Evolutionary conservation across 1,140 invertebrate species (phyloP).

Genomic region (Drosophila watanabei): DNA sequence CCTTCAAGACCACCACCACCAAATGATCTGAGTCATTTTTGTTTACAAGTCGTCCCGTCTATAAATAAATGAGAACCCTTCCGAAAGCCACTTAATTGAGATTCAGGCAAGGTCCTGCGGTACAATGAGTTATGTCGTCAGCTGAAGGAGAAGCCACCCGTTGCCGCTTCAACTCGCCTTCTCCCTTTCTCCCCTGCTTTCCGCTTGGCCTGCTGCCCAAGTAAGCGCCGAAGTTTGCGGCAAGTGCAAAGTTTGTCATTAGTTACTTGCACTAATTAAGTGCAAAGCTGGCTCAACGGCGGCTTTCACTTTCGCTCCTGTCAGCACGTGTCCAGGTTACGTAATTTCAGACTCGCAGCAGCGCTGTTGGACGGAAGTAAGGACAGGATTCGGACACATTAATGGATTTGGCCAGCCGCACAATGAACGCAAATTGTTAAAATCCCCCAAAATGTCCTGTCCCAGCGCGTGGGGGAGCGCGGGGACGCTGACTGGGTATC

Average conservation of each 20-base stretch:
- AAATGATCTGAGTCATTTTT: conserved; percentile 9
- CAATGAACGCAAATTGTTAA: conserved; percentile 35
- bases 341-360: conserved; percentile 14
- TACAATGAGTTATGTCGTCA: conserved; percentile 29
- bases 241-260: conserved; percentile 60
- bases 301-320: conserved; percentile 29
- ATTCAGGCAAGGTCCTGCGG: conserved; percentile 20
- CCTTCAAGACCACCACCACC: conserved; percentile 58
- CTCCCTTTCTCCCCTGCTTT: background rate
- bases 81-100: conserved; percentile 21
- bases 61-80: conserved; percentile 37
- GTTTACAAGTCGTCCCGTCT: background rate
- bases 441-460: background rate
- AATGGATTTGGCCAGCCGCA: conserved; percentile 42
- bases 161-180: background rate
- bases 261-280: conserved; percentile 60
- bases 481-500: background rate
- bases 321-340: conserved; percentile 45
- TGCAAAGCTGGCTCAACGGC: conserved; percentile 35
- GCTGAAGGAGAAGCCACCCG: background rate
- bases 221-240: conserved; percentile 17
- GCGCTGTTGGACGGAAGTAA: background rate
- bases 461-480: background rate
- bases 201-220: conserved; percentile 27
- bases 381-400: conserved; percentile 17